These are phyloP conservation scores for Manis crassicaudata DNA, from an alignment of 2,797 vertebrate species.

Conservation along the genomic window DNA sequence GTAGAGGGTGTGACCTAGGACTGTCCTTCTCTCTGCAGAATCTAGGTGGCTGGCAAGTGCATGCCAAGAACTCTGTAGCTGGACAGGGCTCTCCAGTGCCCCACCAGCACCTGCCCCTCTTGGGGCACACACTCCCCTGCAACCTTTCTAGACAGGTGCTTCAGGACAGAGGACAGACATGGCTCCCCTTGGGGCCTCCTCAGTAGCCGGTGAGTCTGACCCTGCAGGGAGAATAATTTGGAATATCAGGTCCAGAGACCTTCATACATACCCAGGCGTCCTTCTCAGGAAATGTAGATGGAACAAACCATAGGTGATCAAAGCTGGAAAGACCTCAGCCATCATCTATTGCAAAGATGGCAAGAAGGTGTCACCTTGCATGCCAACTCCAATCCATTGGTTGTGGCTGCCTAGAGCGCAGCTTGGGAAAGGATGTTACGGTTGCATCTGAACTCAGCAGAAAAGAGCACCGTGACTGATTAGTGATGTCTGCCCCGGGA, in stretches of 20 bases:
- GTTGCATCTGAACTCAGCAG: slow-evolving; percentile 71
- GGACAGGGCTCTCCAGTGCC: not conserved
- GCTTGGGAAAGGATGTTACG: slow-evolving; percentile 56
- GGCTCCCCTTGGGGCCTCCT: slow-evolving; percentile 12
- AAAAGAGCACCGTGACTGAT: slow-evolving; percentile 62
- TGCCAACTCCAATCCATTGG: slow-evolving; percentile 66
- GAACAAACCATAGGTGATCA: not conserved
- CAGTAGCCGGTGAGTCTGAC: slow-evolving; percentile 5
- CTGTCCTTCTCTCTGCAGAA: slow-evolving; percentile 55
- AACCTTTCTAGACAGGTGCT: slow-evolving; percentile 36
- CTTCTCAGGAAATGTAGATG: not conserved
- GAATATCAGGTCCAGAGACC: not conserved
- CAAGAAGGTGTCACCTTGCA: slow-evolving; percentile 51
- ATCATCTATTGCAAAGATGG: slow-evolving; percentile 35
- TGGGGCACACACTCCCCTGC: slow-evolving; percentile 61
- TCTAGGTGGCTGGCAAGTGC: not conserved
- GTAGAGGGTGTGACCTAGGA: not conserved
- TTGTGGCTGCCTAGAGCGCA: slow-evolving; percentile 16
- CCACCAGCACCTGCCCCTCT: not conserved
- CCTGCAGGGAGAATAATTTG: not conserved
- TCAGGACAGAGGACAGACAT: slow-evolving; percentile 2
- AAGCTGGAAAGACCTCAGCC: slow-evolving; percentile 11
- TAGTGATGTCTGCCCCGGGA: slow-evolving; percentile 57
- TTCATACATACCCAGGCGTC: not conserved
- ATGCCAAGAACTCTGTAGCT: slow-evolving; percentile 13